phyloP scores from a whole-genome alignment of 1,140 invertebrate genomes.

The Globodera rostochiensis region DNA sequence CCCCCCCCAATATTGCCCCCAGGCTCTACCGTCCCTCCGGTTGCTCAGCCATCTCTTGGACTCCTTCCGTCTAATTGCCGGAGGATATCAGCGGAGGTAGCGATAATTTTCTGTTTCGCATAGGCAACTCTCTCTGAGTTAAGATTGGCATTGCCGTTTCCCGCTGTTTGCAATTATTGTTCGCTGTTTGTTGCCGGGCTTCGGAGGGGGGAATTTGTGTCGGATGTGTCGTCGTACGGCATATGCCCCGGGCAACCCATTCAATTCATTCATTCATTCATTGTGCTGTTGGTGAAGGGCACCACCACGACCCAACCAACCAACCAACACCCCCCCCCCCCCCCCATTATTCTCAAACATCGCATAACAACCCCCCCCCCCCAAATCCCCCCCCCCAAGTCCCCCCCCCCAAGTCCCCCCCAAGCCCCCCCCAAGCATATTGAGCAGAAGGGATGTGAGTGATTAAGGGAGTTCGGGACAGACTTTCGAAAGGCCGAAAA shows the following conservation, averaged over 20 bases:
- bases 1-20: neutral
- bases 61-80: neutral
- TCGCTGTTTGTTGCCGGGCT: neutral
- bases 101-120: neutral
- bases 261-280: neutral
- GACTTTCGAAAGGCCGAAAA: no score
- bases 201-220: neutral
- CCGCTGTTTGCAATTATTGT: slow-evolving; percentile 4
- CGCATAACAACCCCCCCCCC: no score
- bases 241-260: neutral
- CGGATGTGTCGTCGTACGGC: neutral
- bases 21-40: neutral
- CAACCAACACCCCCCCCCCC: neutral
- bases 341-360: no score
- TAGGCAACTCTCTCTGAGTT: neutral
- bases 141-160: neutral
- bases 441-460: no score
- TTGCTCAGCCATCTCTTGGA: no score
- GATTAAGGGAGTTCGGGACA: no score
- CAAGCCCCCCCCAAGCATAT: no score
- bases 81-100: neutral
- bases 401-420: no score
- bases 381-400: no score
- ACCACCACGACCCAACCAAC: neutral
- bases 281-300: neutral